Base-by-base conservation (phyloP, 2,113 vertebrate species). In the Corydoras maculifer region DNA sequence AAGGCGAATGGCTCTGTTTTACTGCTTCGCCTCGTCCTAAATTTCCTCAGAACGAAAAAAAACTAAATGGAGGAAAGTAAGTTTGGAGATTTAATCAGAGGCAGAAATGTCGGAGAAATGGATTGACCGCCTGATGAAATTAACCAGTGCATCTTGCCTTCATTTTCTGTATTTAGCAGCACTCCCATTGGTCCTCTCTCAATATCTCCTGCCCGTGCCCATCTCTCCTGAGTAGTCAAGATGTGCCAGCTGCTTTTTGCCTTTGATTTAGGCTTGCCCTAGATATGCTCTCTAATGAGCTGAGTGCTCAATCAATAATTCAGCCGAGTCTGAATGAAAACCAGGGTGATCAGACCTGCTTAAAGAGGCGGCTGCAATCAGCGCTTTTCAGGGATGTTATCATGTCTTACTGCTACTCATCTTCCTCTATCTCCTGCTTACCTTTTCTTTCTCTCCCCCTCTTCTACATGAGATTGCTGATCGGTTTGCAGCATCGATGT, bases 251-350 rank as follows among this genome's bases (percentile, higher is more conserved):
- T 89, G 89, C 85, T 83, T 77, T 77, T 80, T 83, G 84, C 86
- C 91, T 91, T 91, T 90, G 88, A 84, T 90, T 86, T 82, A 58
- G 84, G 86, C 84, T 84, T 84, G 81, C 79, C 66, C 88, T 78
- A 88, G 87, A 87, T 90, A 88, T 89, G 86, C 88, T 85, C 85
- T 84, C 84, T 91, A 86, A 86, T 81, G 87, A 94, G 90, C 86
- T 79, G 81, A 87, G 86, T 85, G 89, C 86, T 87, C 86, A 88
- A 92, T 94, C 92, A 88, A 88, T 94, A 93, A 93, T 93, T 91
- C 90, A 92, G 75, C 49, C 82, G 82, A 80, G 76, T 86, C 77
- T 84, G 86, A 88, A 83, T 88, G 86, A 82, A 73, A 84, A 72
- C 30, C 81, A 78, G 72, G 57, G 61, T 85, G 83, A 90, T 86